Conservation (phyloP, 2,888 invertebrate genomes). For the Anoplius nigerrimus region DNA sequence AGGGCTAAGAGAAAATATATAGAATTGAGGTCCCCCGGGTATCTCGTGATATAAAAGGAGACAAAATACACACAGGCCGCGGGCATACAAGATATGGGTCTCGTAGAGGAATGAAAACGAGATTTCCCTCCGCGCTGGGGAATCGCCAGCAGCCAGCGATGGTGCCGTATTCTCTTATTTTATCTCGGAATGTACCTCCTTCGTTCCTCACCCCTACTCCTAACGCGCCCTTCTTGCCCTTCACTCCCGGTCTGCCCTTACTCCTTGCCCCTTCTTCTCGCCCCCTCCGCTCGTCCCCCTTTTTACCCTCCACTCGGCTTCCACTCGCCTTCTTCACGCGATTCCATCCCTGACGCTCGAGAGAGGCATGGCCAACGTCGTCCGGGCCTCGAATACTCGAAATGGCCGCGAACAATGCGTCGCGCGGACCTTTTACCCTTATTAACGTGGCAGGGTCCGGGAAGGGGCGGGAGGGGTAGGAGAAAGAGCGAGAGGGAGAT, state of each 20-base stretch:
- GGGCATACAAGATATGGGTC: slow-evolving; percentile 51
- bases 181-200: slow-evolving; percentile 42
- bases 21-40: slow-evolving; percentile 64
- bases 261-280: not conserved
- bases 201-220: not conserved
- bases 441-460: not conserved
- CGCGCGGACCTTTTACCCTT: slow-evolving; percentile 5
- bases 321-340: no score
- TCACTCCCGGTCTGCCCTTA: not conserved
- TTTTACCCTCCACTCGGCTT: no score
- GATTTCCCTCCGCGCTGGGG: slow-evolving; percentile 57
- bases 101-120: slow-evolving; percentile 61
- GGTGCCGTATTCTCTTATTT: slow-evolving; percentile 45
- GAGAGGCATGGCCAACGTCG: no score
- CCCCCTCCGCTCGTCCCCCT: no score
- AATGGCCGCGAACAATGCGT: slow-evolving; percentile 1
- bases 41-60: slow-evolving; percentile 64
- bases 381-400: not conserved
- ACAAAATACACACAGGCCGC: slow-evolving; percentile 62
- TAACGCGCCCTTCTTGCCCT: not conserved
- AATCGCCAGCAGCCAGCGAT: slow-evolving; percentile 36
- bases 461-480: not conserved
- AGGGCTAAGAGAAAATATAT: slow-evolving; percentile 61
- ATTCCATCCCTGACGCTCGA: no score
- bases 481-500: not conserved